Base-by-base conservation (phyloP, 1,140 invertebrate genomes). In the Stegodyphus mimosarum region DNA sequence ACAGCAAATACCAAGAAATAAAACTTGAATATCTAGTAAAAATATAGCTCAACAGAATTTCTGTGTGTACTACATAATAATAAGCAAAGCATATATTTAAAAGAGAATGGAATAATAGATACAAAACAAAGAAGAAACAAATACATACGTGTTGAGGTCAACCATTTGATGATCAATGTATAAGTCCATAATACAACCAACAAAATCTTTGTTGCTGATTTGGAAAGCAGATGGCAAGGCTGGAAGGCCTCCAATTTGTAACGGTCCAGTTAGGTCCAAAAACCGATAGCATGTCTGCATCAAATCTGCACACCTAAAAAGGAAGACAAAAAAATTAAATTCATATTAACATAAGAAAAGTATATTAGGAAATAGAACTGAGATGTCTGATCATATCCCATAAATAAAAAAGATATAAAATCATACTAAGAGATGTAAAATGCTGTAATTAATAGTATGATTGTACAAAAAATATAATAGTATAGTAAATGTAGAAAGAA, bases 241-340 rank as follows among this genome's bases (percentile, higher is more conserved):
- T 0, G 98, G 97, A 6, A 99, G 90, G 0, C 98, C 98, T 5
- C 98, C 98, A n/a, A 99, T 91, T 90, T 99, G 97, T 9, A 99
- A 90, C 0, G 98, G 98, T 3, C 98, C 97, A 0, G 97, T 99
- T 6, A 99, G 91, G 90, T 99, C 98, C 18, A 99, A 90, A 89
- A 99, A 98, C 67, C 98, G 93, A 89, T 98, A 96, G 89, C 98
- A 99, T 6, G 95, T 95, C 90, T 98, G 96, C 0, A 96, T 97
- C 15, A 96, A 92, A 76, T 95, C 93, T 10, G 94, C 93, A 90
- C 97, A 99, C 72, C 95, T 92, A 76, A 33, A 51, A 72, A 67
- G 9, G 9, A 60, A 60, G 55, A 60, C 0, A 0, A 10, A 60
- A 60, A 60, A 60, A 10, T 60, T 10, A 60, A 10, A 60, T 10